A percentile compares a stretch with the other conserved stretches of the same genome.
These are phyloP conservation scores for Salvelinus fontinalis DNA, from an alignment of 2,113 vertebrate genomes.

Conservation along the genomic window DNA sequence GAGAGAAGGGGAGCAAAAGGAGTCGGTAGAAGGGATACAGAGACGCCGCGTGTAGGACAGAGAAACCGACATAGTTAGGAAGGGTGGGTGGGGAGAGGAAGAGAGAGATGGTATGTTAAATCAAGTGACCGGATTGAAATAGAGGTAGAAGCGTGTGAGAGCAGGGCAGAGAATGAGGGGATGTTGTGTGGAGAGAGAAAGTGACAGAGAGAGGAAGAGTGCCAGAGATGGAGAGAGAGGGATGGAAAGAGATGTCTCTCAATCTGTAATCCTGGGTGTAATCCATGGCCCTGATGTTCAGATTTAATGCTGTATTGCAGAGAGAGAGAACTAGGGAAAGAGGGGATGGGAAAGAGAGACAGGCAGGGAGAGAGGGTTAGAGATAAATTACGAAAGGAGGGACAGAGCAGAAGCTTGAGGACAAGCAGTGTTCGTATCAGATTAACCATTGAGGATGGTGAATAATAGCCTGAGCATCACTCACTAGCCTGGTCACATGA, in stretches of 20 bases:
- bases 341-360: slow-evolving; percentile 24
- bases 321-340: slow-evolving; percentile 18
- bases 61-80: neutral
- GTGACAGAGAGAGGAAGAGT: slow-evolving; percentile 47
- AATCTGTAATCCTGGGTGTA: slow-evolving; percentile 77
- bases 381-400: slow-evolving; percentile 58
- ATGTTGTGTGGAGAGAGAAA: slow-evolving; percentile 32
- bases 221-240: slow-evolving; percentile 47
- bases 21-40: neutral
- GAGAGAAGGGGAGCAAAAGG: neutral
- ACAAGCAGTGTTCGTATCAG: slow-evolving; percentile 20
- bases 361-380: slow-evolving; percentile 18
- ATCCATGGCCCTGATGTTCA: slow-evolving; percentile 76
- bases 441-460: slow-evolving; percentile 31
- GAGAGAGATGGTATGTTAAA: slow-evolving; percentile 35
- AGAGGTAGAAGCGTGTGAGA: slow-evolving; percentile 23
- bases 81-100: slow-evolving; percentile 35
- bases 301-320: slow-evolving; percentile 74
- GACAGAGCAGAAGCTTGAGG: slow-evolving; percentile 26
- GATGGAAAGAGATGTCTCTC: slow-evolving; percentile 66
- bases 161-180: neutral
- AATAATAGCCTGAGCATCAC: slow-evolving; percentile 15
- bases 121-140: slow-evolving; percentile 39
- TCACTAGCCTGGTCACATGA: no score
- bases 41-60: neutral